phyloP scores from a whole-genome alignment of 2,113 vertebrate species.

The Ploceus nigricollis region DNA sequence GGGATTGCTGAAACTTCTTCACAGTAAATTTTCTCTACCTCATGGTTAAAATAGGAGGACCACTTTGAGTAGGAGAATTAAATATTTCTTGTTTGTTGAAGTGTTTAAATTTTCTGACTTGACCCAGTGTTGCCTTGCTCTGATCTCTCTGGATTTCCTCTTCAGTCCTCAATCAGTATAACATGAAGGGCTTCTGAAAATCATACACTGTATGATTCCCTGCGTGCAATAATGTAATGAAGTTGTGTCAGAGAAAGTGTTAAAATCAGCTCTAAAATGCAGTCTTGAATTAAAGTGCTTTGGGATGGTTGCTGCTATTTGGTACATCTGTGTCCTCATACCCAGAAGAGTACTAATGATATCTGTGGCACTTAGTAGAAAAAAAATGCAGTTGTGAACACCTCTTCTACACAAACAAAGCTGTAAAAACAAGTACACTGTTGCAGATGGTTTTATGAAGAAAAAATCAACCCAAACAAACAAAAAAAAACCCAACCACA shows the following conservation, averaged over 20 bases:
- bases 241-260: not conserved
- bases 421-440: not conserved
- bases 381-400: not conserved
- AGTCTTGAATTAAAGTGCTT: not conserved
- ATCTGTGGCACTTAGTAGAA: not conserved
- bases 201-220: not conserved
- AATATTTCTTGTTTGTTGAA: not conserved
- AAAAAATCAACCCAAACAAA: not conserved
- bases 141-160: not conserved
- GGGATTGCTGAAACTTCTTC: not conserved
- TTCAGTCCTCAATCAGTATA: not conserved
- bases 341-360: not conserved
- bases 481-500: not conserved
- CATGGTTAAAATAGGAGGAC: not conserved
- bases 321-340: not conserved
- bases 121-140: not conserved
- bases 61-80: not conserved
- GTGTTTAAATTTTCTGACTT: not conserved
- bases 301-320: not conserved
- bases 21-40: not conserved
- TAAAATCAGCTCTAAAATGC: not conserved
- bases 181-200: not conserved
- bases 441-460: not conserved
- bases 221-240: not conserved
- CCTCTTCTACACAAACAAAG: not conserved